Conservation (phyloP, 23 tunicate species). For the Botrylloides violaceus region DNA sequence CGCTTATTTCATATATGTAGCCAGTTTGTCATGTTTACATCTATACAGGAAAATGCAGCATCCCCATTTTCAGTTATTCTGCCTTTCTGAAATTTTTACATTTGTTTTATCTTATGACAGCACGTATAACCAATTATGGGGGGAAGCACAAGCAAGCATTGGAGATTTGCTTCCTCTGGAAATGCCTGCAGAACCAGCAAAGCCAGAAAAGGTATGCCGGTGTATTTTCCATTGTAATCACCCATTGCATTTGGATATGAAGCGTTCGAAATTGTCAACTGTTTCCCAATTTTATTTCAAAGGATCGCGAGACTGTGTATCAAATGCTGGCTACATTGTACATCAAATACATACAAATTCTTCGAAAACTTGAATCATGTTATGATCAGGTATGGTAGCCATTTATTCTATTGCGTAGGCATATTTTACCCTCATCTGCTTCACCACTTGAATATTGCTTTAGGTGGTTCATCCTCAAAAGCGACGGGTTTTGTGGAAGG, state of each 20-base stretch:
- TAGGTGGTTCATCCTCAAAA: conserved; percentile 99
- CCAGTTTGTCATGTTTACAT: not conserved
- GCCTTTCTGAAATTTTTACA: not conserved
- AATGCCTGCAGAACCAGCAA: conserved; percentile 57
- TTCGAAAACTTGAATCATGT: conserved; percentile 71
- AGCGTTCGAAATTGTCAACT: no score
- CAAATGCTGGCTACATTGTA: conserved; percentile 87
- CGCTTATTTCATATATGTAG: not conserved
- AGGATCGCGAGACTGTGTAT: conserved; percentile 74
- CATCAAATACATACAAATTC: conserved; percentile 89
- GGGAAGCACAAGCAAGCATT: conserved; percentile 47
- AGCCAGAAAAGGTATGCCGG: conserved; percentile 61
- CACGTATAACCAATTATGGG: conserved; percentile 80
- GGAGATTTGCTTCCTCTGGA: conserved; percentile 53
- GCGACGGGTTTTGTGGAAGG: conserved; percentile 62
- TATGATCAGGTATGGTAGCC: conserved; percentile 64
- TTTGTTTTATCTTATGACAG: conserved; percentile 19
- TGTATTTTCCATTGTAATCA: not conserved
- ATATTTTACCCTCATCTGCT: not conserved
- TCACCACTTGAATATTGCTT: not conserved
- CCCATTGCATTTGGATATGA: not conserved
- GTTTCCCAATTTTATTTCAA: not conserved
- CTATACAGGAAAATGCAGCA: not conserved
- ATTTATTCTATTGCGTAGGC: not conserved
- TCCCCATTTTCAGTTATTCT: not conserved